Evolutionary conservation across 2,888 invertebrate genomes (phyloP), one percentile per base, ranked within the genome.

Genomic region (Amiota mariae): DNA sequence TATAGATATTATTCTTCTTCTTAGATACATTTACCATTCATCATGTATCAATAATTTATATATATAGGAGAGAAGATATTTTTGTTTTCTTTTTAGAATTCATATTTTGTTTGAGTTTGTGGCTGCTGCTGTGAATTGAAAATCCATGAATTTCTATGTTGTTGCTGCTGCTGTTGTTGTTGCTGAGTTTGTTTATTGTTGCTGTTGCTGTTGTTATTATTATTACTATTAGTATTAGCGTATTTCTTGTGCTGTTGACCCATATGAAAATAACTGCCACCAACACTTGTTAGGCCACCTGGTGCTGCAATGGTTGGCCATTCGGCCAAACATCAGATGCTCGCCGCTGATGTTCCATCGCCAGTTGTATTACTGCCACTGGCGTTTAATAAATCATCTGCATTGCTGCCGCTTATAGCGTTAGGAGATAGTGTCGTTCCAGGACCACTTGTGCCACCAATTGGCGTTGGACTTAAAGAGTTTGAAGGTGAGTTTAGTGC

Each of bases 401-500:
- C 51, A 68, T 54, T 68, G 13, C 67, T 68, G 13, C 67, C 67
- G 24, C 59, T 63, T 79, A 74, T 70, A 70, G 79, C 79, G 79
- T 80, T 80, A 78, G 80, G 82, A 79, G 78, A 79, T 48, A 74
- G 77, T 72, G 78, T 73, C 36, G 73, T 76, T n/a, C 79, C 80
- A 75, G 82, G 81, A 51, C 79, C 77, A 73, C 80, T 78, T 36
- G 36, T 36, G 72, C 82, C 82, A 24, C 85, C 88, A 10, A 87
- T 85, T 12, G 89, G 87, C 47, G 87, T 83, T 64, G 87, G 84
- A 75, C 89, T 89, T 75, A 88, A 79, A n/a, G 89, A 89, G 79
- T 87, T 89, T 64, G 84, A 85, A 12, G 88, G 87, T 51, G 89
- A 89, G 75, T 82, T 91, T 64, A 91, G 80, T 73, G 90, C 91